Percentiles rank a stretch among this genome's conserved stretches.
Evolutionary conservation across 2,888 invertebrate species (phyloP).

Genomic region (Thysanoteuthis rhombus): DNA sequence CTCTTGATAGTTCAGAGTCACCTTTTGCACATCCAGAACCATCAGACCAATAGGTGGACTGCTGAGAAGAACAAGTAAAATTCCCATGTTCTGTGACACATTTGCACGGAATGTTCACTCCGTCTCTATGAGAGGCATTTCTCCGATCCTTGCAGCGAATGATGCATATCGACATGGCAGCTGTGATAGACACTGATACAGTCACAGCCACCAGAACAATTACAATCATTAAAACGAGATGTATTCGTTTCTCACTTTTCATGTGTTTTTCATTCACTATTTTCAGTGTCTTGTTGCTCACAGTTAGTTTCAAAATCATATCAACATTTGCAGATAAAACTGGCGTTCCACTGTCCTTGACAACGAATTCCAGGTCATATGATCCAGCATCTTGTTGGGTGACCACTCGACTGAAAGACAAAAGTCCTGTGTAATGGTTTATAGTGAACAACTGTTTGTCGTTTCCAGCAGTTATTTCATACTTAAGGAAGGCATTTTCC

Average conservation of each 20-base stretch:
- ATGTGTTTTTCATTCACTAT: not conserved
- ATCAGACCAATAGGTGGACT: not conserved
- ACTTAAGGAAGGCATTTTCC: not conserved
- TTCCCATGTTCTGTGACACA: not conserved
- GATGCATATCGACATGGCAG: not conserved
- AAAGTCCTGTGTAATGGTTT: not conserved
- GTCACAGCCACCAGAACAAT: not conserved
- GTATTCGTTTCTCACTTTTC: not conserved
- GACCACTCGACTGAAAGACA: not conserved
- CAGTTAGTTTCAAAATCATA: not conserved
- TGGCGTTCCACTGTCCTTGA: not conserved
- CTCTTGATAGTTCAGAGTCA: not conserved
- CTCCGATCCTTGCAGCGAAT: not conserved
- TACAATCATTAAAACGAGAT: not conserved
- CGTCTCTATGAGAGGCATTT: not conserved
- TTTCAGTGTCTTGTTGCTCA: not conserved
- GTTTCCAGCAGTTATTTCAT: not conserved
- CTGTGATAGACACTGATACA: not conserved
- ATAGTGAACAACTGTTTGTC: not conserved
- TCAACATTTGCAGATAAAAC: not conserved
- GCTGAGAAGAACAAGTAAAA: not conserved
- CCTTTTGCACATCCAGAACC: not conserved
- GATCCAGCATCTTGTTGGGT: not conserved
- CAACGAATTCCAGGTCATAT: not conserved
- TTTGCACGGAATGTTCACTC: not conserved